Percentiles rank a stretch among this genome's conserved stretches.
Evolutionary conservation across 2,888 invertebrate species (phyloP).

Genomic region (Thymelicus acteon): DNA sequence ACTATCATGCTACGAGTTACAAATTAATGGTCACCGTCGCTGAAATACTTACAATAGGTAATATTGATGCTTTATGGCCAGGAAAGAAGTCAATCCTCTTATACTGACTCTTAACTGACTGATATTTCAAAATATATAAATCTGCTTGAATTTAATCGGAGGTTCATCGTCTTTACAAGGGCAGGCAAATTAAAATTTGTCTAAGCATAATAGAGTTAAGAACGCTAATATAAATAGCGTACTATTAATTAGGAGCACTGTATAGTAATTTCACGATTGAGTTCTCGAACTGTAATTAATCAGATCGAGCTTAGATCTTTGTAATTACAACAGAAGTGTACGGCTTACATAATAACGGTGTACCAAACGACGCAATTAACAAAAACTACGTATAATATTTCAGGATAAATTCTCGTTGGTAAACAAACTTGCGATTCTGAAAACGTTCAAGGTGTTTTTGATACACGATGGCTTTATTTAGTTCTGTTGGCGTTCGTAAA

Average conservation of each 20-base stretch:
- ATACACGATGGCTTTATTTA: constrained; percentile 23
- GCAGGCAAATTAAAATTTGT: background rate
- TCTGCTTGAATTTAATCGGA: no score
- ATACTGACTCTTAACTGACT: no score
- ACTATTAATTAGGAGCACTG: constrained; percentile 4
- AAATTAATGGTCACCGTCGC: no score
- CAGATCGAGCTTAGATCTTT: constrained; percentile 5
- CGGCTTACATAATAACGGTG: constrained; percentile 13
- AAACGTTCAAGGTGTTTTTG: background rate
- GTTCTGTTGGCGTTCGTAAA: background rate
- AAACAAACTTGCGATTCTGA: background rate
- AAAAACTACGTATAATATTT: no score
- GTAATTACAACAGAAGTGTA: constrained; percentile 2
- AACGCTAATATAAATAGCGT: background rate
- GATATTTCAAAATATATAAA: no score
- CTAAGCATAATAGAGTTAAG: background rate
- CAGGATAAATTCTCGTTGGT: no score
- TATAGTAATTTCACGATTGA: constrained; percentile 34
- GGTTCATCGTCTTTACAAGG: background rate
- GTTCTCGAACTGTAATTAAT: constrained; percentile 17
- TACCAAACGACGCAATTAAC: no score
- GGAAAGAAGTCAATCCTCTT: no score
- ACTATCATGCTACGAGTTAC: no score
- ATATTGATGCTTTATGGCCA: no score
- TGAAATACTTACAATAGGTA: no score